A percentile compares a stretch with the other conserved stretches of the same genome.
These are phyloP conservation scores for Masnerella sp. DNA, from an alignment of 2,888 invertebrate species.

Conservation along the genomic window DNA sequence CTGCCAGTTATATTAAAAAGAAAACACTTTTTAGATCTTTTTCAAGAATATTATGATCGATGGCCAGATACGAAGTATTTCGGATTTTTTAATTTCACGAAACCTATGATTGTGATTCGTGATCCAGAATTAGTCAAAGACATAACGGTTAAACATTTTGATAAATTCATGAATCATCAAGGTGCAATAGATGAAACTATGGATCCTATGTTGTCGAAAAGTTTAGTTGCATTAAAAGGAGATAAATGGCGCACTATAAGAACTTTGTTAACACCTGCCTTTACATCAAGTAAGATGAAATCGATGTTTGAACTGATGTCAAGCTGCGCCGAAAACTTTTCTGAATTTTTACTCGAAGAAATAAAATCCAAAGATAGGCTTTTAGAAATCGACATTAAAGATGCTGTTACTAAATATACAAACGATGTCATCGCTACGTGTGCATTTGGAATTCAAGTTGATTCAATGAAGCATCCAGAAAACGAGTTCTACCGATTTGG, in stretches of 20 bases:
- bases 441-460: slow-evolving; percentile 68
- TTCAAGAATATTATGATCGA: slow-evolving; percentile 20
- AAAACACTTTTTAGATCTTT: background rate
- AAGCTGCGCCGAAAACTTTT: slow-evolving; percentile 69
- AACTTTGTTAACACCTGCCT: slow-evolving; percentile 79
- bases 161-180: slow-evolving; percentile 63
- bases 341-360: slow-evolving; percentile 62
- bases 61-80: slow-evolving; percentile 58
- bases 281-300: slow-evolving; percentile 81
- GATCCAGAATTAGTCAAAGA: slow-evolving; percentile 18
- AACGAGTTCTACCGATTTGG: slow-evolving; percentile 70
- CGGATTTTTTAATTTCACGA: slow-evolving; percentile 65
- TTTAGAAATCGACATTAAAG: slow-evolving; percentile 68
- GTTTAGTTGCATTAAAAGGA: slow-evolving; percentile 66
- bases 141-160: slow-evolving; percentile 35
- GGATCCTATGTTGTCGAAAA: slow-evolving; percentile 61
- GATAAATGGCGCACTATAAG: slow-evolving; percentile 79
- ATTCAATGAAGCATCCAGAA: slow-evolving; percentile 68
- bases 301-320: slow-evolving; percentile 79
- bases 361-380: slow-evolving; percentile 30
- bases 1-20: slow-evolving; percentile 1
- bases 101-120: slow-evolving; percentile 50
- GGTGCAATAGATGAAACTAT: slow-evolving; percentile 42
- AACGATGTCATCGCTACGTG: slow-evolving; percentile 70
- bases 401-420: slow-evolving; percentile 64